A percentile compares a stretch with the other conserved stretches of the same genome.
These are phyloP conservation scores for Ennomos fuscantarius DNA, from an alignment of 2,888 invertebrate species.

Conservation along the genomic window DNA sequence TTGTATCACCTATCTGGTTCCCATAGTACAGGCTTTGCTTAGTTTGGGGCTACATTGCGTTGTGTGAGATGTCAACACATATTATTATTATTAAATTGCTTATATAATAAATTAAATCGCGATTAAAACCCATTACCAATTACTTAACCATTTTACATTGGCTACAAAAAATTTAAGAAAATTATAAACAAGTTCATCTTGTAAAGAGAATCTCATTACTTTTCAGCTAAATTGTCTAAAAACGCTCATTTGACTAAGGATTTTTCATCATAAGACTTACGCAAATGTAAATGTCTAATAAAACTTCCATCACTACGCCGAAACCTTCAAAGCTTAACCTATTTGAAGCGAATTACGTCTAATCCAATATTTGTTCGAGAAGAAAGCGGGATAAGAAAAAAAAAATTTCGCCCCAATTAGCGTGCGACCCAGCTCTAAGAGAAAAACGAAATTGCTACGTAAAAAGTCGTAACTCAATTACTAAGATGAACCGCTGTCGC, in stretches of 20 bases:
- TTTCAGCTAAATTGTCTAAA: conserved; percentile 18
- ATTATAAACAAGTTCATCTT: too few relatives aligned
- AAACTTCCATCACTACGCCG: conserved; percentile 58
- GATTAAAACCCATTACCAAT: too few relatives aligned
- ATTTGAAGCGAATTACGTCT: conserved; percentile 74
- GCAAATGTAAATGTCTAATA: conserved; percentile 47
- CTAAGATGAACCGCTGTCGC: conserved; percentile 82
- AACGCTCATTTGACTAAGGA: conserved; percentile 46
- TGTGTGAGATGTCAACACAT: too few relatives aligned
- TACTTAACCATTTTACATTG: too few relatives aligned
- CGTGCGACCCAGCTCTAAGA: conserved; percentile 79
- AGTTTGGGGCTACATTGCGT: too few relatives aligned
- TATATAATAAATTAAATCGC: too few relatives aligned
- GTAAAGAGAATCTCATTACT: conserved; percentile 27
- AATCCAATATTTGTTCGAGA: conserved; percentile 79
- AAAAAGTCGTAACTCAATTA: conserved; percentile 86
- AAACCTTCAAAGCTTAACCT: conserved; percentile 70
- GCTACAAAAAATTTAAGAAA: too few relatives aligned
- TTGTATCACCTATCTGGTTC: too few relatives aligned
- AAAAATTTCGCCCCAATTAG: conserved; percentile 79
- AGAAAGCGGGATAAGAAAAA: conserved; percentile 62
- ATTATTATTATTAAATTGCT: too few relatives aligned
- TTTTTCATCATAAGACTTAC: conserved; percentile 39
- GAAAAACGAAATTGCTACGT: conserved; percentile 83
- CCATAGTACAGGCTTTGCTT: too few relatives aligned